phyloP scores from a whole-genome alignment of 2,888 invertebrate genomes.

The Tanytarsus gracilentus region DNA sequence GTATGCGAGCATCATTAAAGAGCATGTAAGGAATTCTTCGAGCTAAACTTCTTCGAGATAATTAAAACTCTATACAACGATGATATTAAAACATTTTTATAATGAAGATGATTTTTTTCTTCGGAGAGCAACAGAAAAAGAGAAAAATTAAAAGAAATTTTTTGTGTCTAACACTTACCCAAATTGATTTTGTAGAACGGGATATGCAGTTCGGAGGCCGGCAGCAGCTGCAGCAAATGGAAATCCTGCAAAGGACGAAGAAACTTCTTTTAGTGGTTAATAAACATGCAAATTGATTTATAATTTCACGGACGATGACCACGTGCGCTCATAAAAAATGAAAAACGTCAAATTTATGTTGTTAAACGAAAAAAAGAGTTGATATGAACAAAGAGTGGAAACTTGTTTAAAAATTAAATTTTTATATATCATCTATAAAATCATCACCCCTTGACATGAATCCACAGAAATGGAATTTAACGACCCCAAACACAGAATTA shows the following conservation, averaged over 20 bases:
- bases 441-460: no score
- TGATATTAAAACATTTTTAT: slow-evolving; percentile 8
- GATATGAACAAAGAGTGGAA: no score
- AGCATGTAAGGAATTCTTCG: no score
- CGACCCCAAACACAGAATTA: no score
- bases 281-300: slow-evolving; percentile 3
- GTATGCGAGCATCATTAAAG: no score
- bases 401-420: no score
- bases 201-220: slow-evolving; percentile 70
- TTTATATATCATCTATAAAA: no score
- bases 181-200: slow-evolving; percentile 69
- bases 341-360: neutral
- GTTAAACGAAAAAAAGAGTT: no score
- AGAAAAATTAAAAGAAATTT: slow-evolving; percentile 15
- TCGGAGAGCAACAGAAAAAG: slow-evolving; percentile 25
- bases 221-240: slow-evolving; percentile 64
- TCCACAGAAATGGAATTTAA: no score
- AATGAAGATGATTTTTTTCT: slow-evolving; percentile 11
- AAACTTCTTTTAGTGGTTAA: slow-evolving; percentile 29
- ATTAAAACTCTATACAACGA: no score
- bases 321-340: neutral
- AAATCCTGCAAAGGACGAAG: slow-evolving; percentile 49
- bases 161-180: slow-evolving; percentile 58
- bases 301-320: neutral
- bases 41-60: no score